phyloP scores from a whole-genome alignment of 2,888 invertebrate genomes.

The Ornithoptera alexandrae region DNA sequence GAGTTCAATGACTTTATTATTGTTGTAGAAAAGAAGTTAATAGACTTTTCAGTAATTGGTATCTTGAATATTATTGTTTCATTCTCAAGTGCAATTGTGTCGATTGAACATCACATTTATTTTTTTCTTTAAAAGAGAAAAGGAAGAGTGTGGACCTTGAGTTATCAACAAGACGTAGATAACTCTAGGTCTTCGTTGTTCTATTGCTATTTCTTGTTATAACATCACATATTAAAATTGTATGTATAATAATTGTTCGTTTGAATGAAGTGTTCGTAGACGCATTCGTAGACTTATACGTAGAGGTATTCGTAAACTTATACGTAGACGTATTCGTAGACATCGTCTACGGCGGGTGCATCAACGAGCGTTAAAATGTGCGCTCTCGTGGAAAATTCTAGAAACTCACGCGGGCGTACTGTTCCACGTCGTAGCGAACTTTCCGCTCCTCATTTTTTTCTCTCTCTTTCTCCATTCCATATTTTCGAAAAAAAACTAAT shows the following conservation, averaged over 20 bases:
- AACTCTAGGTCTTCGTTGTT: too few relatives aligned
- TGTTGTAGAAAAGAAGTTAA: neutral
- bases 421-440: constrained; percentile 50
- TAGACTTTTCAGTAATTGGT: constrained; percentile 5
- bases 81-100: constrained; percentile 6
- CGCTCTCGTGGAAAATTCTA: constrained; percentile 65
- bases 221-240: constrained; percentile 26
- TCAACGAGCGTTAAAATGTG: constrained; percentile 46
- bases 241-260: constrained; percentile 33
- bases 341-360: constrained; percentile 36
- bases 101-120: neutral
- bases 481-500: constrained; percentile 38
- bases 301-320: constrained; percentile 24
- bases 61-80: constrained; percentile 12
- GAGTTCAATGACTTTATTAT: too few relatives aligned
- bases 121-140: too few relatives aligned
- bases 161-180: too few relatives aligned
- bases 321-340: constrained; percentile 24
- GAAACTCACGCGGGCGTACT: constrained; percentile 60
- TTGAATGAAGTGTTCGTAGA: constrained; percentile 34
- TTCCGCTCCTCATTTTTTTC: constrained; percentile 43
- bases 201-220: too few relatives aligned
- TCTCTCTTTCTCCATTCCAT: constrained; percentile 24
- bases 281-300: constrained; percentile 26
- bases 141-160: too few relatives aligned